Evolutionary conservation across 1,140 invertebrate genomes (phyloP), one percentile per base, ranked within the genome.

Genomic region (Carcinoscorpius rotundicauda): DNA sequence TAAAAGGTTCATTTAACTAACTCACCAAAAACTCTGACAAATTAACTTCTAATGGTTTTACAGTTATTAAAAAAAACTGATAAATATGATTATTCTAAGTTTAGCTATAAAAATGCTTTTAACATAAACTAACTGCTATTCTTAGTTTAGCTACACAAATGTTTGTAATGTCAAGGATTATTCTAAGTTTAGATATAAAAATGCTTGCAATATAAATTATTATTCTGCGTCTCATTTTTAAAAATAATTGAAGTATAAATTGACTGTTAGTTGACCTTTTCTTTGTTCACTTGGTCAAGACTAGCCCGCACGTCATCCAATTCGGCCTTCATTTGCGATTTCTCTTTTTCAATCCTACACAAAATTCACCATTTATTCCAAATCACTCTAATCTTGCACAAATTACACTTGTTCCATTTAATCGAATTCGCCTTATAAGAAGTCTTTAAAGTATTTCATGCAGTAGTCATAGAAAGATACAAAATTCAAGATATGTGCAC

Each of bases 1-100:
- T 29, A 29, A 29, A 29, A 29, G 29, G 29, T 29, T 29, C 29
- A 29, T 29, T 29, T 29, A 29, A 29, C 2, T 29, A 29, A 29
- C 49, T 11, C n/a, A 6, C 49, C 11, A 11, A 9, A 9, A 79
- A 97, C 89, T 84, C 97, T 97, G 76, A 88, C 91, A 65, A 99
- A 83, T 80, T 94, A 90, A 69, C 93, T 65, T 97, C 87, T 78
- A 95, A 91, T 66, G 91, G 93, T 80, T 98, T 94, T 74, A 93
- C 92, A 79, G 97, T 94, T 79, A 97, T 93, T 71, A 98, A 76
- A 79, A 94, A 91, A 68, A 92, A 84, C 74, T 82, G 65, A 29
- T 29, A 29, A 29, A 29, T 29, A 29, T 29, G 29, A 29, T 29
- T 29, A 29, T 29, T 29, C 29, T 29, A 29, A 29, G 29, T 29